These are phyloP conservation scores for Gnatocerus cornutus DNA, from an alignment of 2,888 invertebrate genomes.

Conservation along the genomic window DNA sequence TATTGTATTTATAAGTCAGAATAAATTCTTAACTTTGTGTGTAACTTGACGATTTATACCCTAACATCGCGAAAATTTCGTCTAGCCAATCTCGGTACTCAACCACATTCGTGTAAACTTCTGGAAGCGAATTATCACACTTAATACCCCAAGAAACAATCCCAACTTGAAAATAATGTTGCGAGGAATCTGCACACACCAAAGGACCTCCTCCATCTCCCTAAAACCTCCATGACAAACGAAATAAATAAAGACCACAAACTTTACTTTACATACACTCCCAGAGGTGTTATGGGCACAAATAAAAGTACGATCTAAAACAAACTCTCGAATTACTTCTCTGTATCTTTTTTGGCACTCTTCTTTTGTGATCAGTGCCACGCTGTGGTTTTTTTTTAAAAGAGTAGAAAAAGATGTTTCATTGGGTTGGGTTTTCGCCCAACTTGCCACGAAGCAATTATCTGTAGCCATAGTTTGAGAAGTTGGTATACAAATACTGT, in stretches of 20 bases:
- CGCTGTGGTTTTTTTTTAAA: conserved; percentile 79
- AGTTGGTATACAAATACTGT: conserved; percentile 81
- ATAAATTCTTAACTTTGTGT: too few relatives aligned
- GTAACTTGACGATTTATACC: conserved; percentile 14
- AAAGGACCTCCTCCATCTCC: conserved; percentile 80
- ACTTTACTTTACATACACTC: conserved; percentile 74
- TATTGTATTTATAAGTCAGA: too few relatives aligned
- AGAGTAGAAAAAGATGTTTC: conserved; percentile 77
- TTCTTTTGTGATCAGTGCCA: conserved; percentile 77
- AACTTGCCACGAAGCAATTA: conserved; percentile 78
- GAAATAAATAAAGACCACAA: too few relatives aligned
- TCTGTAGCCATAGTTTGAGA: conserved; percentile 63
- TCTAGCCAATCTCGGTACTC: conserved; percentile 84
- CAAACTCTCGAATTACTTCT: conserved; percentile 80
- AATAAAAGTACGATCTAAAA: conserved; percentile 80
- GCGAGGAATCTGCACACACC: conserved; percentile 77
- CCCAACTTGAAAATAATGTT: conserved; percentile 83
- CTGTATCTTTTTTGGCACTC: conserved; percentile 78
- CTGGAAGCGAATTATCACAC: conserved; percentile 81
- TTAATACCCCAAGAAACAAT: conserved; percentile 93
- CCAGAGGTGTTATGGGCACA: conserved; percentile 82
- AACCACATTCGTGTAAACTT: conserved; percentile 84
- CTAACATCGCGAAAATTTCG: conserved; percentile 70
- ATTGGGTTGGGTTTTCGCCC: conserved; percentile 77
- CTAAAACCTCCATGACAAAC: background rate